Evolutionary conservation across 2,113 vertebrate genomes (phyloP).

Genomic region (Garra rufa): DNA sequence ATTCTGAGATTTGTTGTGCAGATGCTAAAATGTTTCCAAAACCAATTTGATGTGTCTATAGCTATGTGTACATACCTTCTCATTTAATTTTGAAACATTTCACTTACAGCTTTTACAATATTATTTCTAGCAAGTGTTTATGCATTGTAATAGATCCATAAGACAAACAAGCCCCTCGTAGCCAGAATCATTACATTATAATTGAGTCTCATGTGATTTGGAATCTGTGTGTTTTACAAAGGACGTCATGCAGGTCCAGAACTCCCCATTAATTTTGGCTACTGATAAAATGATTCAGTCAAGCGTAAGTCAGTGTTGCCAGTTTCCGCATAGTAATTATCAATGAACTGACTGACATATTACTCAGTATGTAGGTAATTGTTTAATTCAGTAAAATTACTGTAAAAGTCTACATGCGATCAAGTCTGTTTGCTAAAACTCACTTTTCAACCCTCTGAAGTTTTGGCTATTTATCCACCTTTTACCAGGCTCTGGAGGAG

Average conservation of each 20-base stretch:
- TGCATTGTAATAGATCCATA: not conserved
- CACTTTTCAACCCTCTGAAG: not conserved
- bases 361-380: not conserved
- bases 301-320: not conserved
- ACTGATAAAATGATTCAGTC: not conserved
- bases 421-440: not conserved
- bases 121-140: not conserved
- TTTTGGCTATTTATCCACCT: not conserved
- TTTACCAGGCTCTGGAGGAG: constrained; percentile 70
- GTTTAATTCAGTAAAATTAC: not conserved
- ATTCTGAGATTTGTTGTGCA: not conserved
- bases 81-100: not conserved
- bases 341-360: not conserved
- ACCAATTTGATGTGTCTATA: not conserved
- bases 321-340: not conserved
- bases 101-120: not conserved
- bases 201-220: not conserved
- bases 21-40: not conserved
- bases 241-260: not conserved
- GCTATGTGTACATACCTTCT: not conserved
- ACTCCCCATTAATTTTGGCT: not conserved
- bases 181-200: not conserved
- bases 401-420: not conserved
- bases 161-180: not conserved
- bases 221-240: not conserved